Evolutionary conservation across 2,888 invertebrate species (phyloP).

Genomic region (Chymomyza caudatula): DNA sequence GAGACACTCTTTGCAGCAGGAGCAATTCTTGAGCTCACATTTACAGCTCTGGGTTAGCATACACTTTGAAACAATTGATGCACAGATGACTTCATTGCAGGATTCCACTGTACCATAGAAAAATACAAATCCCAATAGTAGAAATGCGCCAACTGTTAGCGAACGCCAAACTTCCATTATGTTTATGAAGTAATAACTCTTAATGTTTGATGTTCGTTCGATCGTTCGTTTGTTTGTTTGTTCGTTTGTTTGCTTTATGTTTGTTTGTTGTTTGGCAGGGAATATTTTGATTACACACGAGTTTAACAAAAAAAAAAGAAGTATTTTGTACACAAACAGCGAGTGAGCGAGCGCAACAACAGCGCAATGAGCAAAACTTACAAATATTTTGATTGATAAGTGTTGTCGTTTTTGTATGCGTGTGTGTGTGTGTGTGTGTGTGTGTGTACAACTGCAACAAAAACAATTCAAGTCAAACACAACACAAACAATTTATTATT

Average conservation of each 20-base stretch:
- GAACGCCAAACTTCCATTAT: slow-evolving; percentile 67
- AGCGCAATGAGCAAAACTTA: neutral
- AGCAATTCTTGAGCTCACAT: slow-evolving; percentile 94
- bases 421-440: slow-evolving; percentile 2
- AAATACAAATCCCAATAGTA: slow-evolving; percentile 63
- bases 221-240: slow-evolving; percentile 6
- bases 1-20: slow-evolving; percentile 96
- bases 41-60: slow-evolving; percentile 97
- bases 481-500: slow-evolving; percentile 29
- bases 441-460: slow-evolving; percentile 42
- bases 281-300: neutral
- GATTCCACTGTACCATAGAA: slow-evolving; percentile 71
- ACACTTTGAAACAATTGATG: slow-evolving; percentile 96
- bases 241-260: neutral
- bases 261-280: neutral
- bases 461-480: slow-evolving; percentile 21
- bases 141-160: slow-evolving; percentile 60
- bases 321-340: slow-evolving; percentile 1
- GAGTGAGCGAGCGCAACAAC: neutral
- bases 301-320: neutral
- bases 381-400: neutral
- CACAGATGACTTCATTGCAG: slow-evolving; percentile 97
- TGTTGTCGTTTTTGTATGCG: slow-evolving; percentile 11
- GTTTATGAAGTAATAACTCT: slow-evolving; percentile 4
- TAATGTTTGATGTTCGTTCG: slow-evolving; percentile 5